These are phyloP conservation scores for Pyrrhia umbra DNA, from an alignment of 2,888 invertebrate species.

Conservation along the genomic window DNA sequence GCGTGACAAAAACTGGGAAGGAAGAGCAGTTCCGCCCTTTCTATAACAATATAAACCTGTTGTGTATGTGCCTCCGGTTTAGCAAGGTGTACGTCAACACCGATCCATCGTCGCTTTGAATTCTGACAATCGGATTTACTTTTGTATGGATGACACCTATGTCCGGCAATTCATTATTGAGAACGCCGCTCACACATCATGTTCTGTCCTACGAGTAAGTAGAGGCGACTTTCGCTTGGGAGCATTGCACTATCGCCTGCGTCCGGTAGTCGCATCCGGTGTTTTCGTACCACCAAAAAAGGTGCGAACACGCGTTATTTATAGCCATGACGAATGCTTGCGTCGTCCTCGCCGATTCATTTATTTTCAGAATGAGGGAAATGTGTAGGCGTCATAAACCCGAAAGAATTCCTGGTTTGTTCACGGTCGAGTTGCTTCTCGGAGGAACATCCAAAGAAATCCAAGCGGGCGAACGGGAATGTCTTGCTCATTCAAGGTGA, in stretches of 20 bases:
- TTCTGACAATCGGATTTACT: constrained; percentile 77
- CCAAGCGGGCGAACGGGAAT: constrained; percentile 24
- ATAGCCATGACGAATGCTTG: constrained; percentile 85
- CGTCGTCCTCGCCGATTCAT: constrained; percentile 78
- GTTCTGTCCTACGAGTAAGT: constrained; percentile 63
- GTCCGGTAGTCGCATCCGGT: constrained; percentile 89
- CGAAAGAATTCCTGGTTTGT: constrained; percentile 69
- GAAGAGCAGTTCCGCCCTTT: constrained; percentile 65
- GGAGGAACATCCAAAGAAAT: constrained; percentile 35
- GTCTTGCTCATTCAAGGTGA: constrained; percentile 57
- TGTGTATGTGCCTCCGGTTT: constrained; percentile 61
- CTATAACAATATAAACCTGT: constrained; percentile 73
- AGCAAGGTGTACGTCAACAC: constrained; percentile 71
- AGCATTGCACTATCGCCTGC: constrained; percentile 82
- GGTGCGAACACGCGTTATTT: constrained; percentile 88
- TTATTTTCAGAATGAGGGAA: constrained; percentile 83
- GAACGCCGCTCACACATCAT: constrained; percentile 69
- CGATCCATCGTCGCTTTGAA: constrained; percentile 68
- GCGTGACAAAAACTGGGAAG: constrained; percentile 69
- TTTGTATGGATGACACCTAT: constrained; percentile 81
- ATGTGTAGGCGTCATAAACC: constrained; percentile 75
- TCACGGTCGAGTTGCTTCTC: constrained; percentile 54
- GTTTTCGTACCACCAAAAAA: constrained; percentile 88
- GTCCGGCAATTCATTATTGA: constrained; percentile 79
- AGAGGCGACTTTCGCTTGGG: constrained; percentile 79